Conservation (phyloP, 2,888 invertebrate genomes). For the Orchesella flavescens region DNA sequence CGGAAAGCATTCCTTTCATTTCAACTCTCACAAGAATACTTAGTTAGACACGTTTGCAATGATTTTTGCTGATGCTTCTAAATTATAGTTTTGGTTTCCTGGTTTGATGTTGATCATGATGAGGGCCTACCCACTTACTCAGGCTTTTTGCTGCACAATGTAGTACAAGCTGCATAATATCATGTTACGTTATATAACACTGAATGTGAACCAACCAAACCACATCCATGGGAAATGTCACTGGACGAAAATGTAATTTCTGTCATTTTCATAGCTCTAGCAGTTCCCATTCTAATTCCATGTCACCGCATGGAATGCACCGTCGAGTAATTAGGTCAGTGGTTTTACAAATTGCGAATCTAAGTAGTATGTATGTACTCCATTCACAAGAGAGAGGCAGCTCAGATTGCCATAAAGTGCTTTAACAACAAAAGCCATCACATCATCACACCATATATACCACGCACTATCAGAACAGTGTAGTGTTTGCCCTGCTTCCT, state of each 20-base stretch:
- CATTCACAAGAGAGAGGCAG: not conserved
- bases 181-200: too few species aligned
- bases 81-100: not conserved
- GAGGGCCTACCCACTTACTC: too few species aligned
- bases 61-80: not conserved
- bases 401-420: too few species aligned
- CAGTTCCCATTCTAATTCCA: not conserved
- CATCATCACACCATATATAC: too few species aligned
- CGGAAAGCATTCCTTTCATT: conserved; percentile 26
- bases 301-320: not conserved
- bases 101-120: not conserved
- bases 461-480: too few species aligned
- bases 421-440: too few species aligned
- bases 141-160: too few species aligned
- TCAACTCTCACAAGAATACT: not conserved
- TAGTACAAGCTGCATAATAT: too few species aligned
- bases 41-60: not conserved
- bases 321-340: conserved; percentile 16
- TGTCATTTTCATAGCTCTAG: not conserved
- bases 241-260: not conserved
- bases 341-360: conserved; percentile 20
- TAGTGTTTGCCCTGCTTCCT: too few species aligned
- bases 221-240: not conserved
- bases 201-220: too few species aligned
- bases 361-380: not conserved